Evolutionary conservation across 2,113 vertebrate species (phyloP), one percentile per base, ranked within the genome.

Genomic region (Coturnix japonica): DNA sequence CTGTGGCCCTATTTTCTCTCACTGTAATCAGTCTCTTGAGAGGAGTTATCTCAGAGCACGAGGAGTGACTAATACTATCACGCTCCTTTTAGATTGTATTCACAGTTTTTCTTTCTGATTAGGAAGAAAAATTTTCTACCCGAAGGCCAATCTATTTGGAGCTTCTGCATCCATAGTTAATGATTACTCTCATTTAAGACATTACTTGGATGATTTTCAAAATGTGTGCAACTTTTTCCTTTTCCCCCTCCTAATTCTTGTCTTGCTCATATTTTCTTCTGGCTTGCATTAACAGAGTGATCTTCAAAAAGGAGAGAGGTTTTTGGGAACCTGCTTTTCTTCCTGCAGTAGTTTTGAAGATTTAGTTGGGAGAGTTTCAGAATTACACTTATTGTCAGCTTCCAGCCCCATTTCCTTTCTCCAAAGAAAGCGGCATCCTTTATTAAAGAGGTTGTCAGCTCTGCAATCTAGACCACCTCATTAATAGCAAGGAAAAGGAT

Each of bases 41-140:
- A 85, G 43, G 81, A 89, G 25, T 93, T 91, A 93, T 95, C 85
- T 92, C 78, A 89, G 80, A 86, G 77, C 59, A 59, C 26, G 41
- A 91, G 83, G 47, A 83, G 31, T 91, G 93, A 94, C 85, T 90
- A 94, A 87, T 91, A 89, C 51, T 28, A 51, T 87, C 86, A 65
- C 83, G 77, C 71, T 81, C 20, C 33, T 85, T 93, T 82, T 76
- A 91, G 56, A 54, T 11, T 91, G 46, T 71, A 87, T 80, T 63
- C 64, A 70, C 17, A 53, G 17, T 79, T 93, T 90, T 33, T 90
- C 49, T 71, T 90, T 89, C 66, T 76, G 37, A 89, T 91, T 73
- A 87, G 54, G n/a, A 47, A 85, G 81, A 82, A 77, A 46, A 89
- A 87, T 66, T 93, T 30, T 69, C 69, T 76, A 57, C 66, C 59